A percentile compares a stretch with the other conserved stretches of the same genome.
Conservation (phyloP, 1,140 invertebrate genomes). For the Hypsibius dujardini region DNA sequence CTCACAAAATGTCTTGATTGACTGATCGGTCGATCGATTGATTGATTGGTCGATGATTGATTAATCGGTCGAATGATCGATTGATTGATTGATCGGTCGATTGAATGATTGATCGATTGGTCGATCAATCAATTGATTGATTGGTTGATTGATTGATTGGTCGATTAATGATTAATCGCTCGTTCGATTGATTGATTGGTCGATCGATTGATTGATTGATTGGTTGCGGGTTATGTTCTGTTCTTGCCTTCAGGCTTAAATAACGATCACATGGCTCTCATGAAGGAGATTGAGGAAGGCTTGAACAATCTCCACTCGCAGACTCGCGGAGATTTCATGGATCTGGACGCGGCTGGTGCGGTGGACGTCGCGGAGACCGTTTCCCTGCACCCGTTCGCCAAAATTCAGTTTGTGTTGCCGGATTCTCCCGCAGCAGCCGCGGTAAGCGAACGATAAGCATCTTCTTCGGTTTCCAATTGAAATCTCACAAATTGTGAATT, state of each 20-base stretch:
- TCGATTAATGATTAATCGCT: background rate
- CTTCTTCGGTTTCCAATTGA: conserved; percentile 17
- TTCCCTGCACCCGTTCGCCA: conserved; percentile 42
- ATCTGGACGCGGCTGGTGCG: background rate
- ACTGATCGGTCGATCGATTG: too few species aligned
- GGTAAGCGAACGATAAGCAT: conserved; percentile 38
- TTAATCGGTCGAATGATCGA: too few species aligned
- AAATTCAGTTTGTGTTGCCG: conserved; percentile 49
- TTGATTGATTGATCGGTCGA: too few species aligned
- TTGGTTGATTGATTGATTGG: too few species aligned
- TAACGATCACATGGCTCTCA: conserved; percentile 70
- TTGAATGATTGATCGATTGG: too few species aligned
- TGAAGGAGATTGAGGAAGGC: conserved; percentile 61
- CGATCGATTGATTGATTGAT: background rate
- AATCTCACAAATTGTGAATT: conserved; percentile 23
- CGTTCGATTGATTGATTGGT: conserved; percentile 20
- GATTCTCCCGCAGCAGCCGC: conserved; percentile 61
- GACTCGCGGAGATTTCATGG: conserved; percentile 23
- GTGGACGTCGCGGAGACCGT: background rate
- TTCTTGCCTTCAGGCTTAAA: conserved; percentile 46
- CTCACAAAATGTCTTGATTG: too few species aligned
- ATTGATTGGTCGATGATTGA: too few species aligned
- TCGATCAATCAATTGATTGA: too few species aligned
- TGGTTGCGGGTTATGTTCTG: background rate
- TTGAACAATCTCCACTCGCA: conserved; percentile 41